phyloP scores from a whole-genome alignment of 2,797 vertebrate species.

The Melanotaenia parkinsoni region DNA sequence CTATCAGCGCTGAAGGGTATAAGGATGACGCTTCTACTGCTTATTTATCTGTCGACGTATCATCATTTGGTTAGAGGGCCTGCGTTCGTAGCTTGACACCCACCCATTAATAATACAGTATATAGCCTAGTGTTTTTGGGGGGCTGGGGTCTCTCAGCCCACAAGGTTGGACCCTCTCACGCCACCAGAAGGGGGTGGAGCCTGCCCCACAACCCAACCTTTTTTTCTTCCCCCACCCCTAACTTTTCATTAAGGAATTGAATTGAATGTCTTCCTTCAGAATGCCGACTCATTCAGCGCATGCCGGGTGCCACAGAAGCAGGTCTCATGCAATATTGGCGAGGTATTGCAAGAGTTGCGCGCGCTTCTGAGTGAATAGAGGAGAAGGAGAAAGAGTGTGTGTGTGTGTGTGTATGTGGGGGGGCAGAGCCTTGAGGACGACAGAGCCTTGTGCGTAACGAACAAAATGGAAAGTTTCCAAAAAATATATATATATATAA shows the following conservation, averaged over 20 bases:
- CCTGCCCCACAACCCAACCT: slow-evolving; percentile 24
- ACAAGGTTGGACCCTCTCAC: slow-evolving; percentile 69
- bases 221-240: background rate
- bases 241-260: slow-evolving; percentile 40
- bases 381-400: background rate
- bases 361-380: slow-evolving; percentile 27
- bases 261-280: slow-evolving; percentile 11
- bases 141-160: slow-evolving; percentile 47
- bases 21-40: slow-evolving; percentile 30
- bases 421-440: background rate
- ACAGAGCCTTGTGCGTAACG: slow-evolving; percentile 48
- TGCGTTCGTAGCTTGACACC: slow-evolving; percentile 61
- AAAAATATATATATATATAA: slow-evolving; percentile 5
- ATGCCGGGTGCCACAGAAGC: slow-evolving; percentile 15
- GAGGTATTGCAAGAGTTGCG: slow-evolving; percentile 64
- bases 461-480: slow-evolving; percentile 57
- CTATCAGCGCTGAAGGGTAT: slow-evolving; percentile 26
- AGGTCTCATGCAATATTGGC: slow-evolving; percentile 72
- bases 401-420: background rate
- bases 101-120: slow-evolving; percentile 49
- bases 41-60: slow-evolving; percentile 31
- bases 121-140: slow-evolving; percentile 34
- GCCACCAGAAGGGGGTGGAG: slow-evolving; percentile 72
- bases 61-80: slow-evolving; percentile 45
- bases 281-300: slow-evolving; percentile 5